phyloP scores from a whole-genome alignment of 2,888 invertebrate species.

The Onthophagus sagittarius region DNA sequence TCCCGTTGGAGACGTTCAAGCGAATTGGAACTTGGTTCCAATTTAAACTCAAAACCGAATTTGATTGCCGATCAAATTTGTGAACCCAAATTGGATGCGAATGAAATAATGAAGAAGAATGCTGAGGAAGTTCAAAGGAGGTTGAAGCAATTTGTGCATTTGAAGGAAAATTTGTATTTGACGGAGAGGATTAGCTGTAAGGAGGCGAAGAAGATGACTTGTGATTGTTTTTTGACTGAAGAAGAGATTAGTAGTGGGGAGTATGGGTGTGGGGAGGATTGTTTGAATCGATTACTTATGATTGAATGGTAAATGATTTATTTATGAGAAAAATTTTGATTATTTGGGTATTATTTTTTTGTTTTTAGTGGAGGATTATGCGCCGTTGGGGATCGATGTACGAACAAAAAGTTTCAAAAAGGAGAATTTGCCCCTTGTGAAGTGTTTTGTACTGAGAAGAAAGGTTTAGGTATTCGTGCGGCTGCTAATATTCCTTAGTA shows the following conservation, averaged over 20 bases:
- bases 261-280: constrained; percentile 91
- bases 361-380: constrained; percentile 86
- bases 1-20: constrained; percentile 74
- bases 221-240: constrained; percentile 88
- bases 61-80: not conserved
- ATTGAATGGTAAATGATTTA: constrained; percentile 82
- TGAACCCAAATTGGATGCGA: constrained; percentile 12
- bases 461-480: constrained; percentile 91
- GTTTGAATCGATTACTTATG: constrained; percentile 94
- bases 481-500: constrained; percentile 68
- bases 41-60: constrained; percentile 5
- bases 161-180: constrained; percentile 83
- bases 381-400: constrained; percentile 84
- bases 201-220: constrained; percentile 90
- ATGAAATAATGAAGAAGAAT: not conserved
- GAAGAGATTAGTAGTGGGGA: constrained; percentile 84
- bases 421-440: constrained; percentile 79
- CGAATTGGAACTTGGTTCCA: constrained; percentile 63
- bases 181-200: constrained; percentile 81
- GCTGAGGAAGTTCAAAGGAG: constrained; percentile 53
- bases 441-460: constrained; percentile 88
- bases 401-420: constrained; percentile 91
- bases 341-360: constrained; percentile 19
- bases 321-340: not conserved
- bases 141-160: constrained; percentile 72